Evolutionary conservation across 2,888 invertebrate species (phyloP).

Genomic region (Melinopterus prodromus): DNA sequence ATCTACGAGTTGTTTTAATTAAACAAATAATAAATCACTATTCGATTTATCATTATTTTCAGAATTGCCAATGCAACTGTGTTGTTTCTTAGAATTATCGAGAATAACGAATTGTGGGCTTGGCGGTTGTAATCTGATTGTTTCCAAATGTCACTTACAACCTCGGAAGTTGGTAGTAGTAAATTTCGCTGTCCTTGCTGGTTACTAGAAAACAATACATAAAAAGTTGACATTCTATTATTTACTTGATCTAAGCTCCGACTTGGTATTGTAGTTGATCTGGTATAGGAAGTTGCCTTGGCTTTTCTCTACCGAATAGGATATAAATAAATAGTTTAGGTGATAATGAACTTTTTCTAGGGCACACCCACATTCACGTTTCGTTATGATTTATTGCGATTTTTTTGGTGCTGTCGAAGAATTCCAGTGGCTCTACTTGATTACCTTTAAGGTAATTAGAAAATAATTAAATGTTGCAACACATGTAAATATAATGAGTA

Average conservation of each 20-base stretch:
- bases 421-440: not conserved
- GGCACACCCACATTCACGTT: not conserved
- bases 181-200: not conserved
- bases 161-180: not conserved
- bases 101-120: not conserved
- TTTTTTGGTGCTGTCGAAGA: not conserved
- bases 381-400: not conserved
- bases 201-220: not conserved
- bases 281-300: not conserved
- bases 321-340: conserved; percentile 4
- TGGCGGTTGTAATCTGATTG: not conserved
- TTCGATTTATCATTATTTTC: not conserved
- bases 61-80: not conserved
- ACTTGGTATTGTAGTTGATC: not conserved
- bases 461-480: not conserved
- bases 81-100: not conserved
- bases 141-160: not conserved
- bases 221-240: not conserved
- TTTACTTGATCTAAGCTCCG: not conserved
- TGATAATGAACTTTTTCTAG: not conserved
- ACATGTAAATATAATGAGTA: not conserved
- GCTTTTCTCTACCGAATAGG: not conserved
- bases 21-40: not conserved
- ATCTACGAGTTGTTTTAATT: not conserved
- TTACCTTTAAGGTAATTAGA: not conserved